Evolutionary conservation across 2,113 vertebrate species (phyloP).

Genomic region (Onychostruthus taczanowskii): DNA sequence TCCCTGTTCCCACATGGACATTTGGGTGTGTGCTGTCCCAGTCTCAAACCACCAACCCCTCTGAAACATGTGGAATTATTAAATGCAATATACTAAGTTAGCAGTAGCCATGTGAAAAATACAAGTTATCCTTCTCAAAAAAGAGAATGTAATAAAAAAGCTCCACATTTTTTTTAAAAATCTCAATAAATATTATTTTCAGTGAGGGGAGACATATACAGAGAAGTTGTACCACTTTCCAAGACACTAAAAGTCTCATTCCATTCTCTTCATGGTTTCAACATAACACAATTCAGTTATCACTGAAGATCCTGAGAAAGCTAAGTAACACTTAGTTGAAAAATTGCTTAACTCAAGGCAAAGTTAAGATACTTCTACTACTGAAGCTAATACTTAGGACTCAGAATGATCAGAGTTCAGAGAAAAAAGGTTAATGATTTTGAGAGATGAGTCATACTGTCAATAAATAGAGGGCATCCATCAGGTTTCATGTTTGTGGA

Average conservation of each 20-base stretch:
- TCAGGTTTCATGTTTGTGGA: not conserved
- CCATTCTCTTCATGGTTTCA: not conserved
- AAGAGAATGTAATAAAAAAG: not conserved
- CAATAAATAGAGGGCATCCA: not conserved
- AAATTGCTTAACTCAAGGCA: not conserved
- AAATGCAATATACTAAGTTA: not conserved
- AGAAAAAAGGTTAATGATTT: not conserved
- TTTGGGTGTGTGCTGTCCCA: not conserved
- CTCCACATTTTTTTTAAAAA: accelerated
- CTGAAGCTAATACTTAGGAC: not conserved
- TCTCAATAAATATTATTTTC: not conserved
- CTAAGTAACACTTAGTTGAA: not conserved
- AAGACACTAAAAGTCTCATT: not conserved
- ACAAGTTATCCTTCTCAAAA: not conserved
- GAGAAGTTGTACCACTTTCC: not conserved
- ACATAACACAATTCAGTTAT: not conserved
- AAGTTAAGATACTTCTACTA: not conserved
- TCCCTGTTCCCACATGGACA: not conserved
- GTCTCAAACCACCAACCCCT: not conserved
- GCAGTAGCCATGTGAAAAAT: not conserved
- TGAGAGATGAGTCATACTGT: not conserved
- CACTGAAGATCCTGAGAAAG: not conserved
- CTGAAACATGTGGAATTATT: accelerated
- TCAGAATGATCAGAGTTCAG: not conserved
- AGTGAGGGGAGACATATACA: not conserved